Evolutionary conservation across 2,888 invertebrate species (phyloP), one percentile per base, ranked within the genome.

Genomic region (Drosophila atripex): DNA sequence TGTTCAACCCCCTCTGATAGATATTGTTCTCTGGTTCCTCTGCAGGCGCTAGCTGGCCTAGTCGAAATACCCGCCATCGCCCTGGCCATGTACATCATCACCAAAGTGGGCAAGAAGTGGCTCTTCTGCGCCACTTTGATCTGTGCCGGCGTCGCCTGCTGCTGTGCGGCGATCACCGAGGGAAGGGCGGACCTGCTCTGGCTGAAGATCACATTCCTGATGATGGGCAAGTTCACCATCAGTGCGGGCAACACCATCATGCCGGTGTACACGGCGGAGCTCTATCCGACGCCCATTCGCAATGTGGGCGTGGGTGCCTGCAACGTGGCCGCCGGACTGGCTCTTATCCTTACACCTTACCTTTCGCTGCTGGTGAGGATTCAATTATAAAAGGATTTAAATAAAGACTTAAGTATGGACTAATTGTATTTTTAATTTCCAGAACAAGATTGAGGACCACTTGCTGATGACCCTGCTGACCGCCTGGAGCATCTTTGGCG

Each of bases 51-150:
- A 85, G 93, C 94, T 77, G 96, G 96, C 52, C 93, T 94, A 43
- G 95, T 96, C 16, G 96, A 96, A 92, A 93, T 96, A 59, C 96
- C 96, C 38, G 95, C 96, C 18, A 94, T 96, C 77, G 95, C 94
- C 1, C 92, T 95, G 58, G 95, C 95, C 80, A 95, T 96, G 80
- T 93, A 95, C 14, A 94, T 96, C 76, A 93, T 96, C n/a, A 91
- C 95, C 76, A 95, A 94, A 89, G 93, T 95, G 74, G 96, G 96
- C 12, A 93, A 96, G 76, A 93, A 95, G 77, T 94, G 95, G 92
- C 95, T 96, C 0, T 93, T 96, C 72, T 94, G 95, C 77, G 92
- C 94, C 32, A 94, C 95, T 14, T 93, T 96, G 92, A 88, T 95
- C 0, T 92, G 93, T 1, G 94, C 95, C 70, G 96, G 96, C 7